Evolutionary conservation across 2,113 vertebrate genomes (phyloP).

Genomic region (Orthonyx spaldingii): DNA sequence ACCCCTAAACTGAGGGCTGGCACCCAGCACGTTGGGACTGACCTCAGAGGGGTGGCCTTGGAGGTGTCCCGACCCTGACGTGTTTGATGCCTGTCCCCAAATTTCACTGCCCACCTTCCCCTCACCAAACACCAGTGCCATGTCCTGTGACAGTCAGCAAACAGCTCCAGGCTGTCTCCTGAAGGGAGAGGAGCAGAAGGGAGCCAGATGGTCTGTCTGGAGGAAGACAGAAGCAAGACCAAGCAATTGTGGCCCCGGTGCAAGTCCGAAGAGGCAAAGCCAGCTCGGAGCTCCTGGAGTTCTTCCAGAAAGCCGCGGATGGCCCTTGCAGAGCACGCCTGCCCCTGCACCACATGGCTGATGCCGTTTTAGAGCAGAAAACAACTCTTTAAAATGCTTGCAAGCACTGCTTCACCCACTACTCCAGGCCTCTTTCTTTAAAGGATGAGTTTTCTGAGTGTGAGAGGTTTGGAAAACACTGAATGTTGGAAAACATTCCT

Average conservation of each 20-base stretch:
- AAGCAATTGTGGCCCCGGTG: rapidly evolving
- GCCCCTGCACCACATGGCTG: background rate
- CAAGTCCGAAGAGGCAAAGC: background rate
- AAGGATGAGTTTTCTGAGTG: background rate
- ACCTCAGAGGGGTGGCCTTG: background rate
- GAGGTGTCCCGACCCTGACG: rapidly evolving
- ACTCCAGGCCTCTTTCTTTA: background rate
- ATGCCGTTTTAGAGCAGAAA: background rate
- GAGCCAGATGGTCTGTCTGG: background rate
- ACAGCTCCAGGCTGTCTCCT: background rate
- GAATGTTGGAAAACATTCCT: rapidly evolving
- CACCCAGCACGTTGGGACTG: rapidly evolving
- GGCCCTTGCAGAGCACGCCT: background rate
- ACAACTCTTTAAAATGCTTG: background rate
- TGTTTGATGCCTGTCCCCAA: rapidly evolving
- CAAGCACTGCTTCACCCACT: background rate
- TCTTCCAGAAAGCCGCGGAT: background rate
- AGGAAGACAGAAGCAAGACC: background rate
- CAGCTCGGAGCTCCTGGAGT: background rate
- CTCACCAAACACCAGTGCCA: rapidly evolving
- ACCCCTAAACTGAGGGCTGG: rapidly evolving
- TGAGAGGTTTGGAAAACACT: background rate
- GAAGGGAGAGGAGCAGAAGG: background rate
- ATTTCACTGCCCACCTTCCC: rapidly evolving
- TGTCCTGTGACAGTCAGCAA: background rate